Percentiles rank a stretch among this genome's conserved stretches.
Evolutionary conservation across 35 echinoderm and acorn worm genomes (phyloP).

Genomic region (Heliocidaris erythrogramma): DNA sequence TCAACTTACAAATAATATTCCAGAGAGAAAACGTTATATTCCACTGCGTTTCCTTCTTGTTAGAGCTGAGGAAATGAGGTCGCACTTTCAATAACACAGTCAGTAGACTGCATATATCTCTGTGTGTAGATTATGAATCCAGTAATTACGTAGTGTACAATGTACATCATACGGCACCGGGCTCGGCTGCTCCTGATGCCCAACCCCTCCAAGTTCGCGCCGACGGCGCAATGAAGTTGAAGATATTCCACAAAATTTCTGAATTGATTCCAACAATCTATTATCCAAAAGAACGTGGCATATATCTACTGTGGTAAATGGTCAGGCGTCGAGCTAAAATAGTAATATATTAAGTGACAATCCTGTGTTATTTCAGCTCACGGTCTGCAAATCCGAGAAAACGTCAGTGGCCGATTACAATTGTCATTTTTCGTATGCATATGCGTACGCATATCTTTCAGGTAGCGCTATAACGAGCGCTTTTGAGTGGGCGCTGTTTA

Average conservation of each 20-base stretch:
- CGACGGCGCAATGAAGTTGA: background rate
- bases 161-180: background rate
- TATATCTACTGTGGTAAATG: background rate
- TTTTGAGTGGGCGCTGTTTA: background rate
- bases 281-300: background rate
- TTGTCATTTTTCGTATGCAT: no score
- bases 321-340: background rate
- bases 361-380: background rate
- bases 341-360: background rate
- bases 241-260: background rate
- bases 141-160: background rate
- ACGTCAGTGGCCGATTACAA: background rate
- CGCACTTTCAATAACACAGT: background rate
- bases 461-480: background rate
- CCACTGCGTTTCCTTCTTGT: background rate
- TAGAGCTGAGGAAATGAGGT: background rate
- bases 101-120: background rate
- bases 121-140: background rate
- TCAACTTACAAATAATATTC: background rate
- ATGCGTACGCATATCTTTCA: no score
- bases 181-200: background rate
- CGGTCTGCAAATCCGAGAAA: background rate
- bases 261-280: background rate
- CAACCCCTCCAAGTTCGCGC: background rate
- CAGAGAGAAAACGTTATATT: background rate